Percentiles rank a stretch among this genome's conserved stretches.
Conservation (phyloP, 2,888 invertebrate genomes). For the Proisotoma minuta region DNA sequence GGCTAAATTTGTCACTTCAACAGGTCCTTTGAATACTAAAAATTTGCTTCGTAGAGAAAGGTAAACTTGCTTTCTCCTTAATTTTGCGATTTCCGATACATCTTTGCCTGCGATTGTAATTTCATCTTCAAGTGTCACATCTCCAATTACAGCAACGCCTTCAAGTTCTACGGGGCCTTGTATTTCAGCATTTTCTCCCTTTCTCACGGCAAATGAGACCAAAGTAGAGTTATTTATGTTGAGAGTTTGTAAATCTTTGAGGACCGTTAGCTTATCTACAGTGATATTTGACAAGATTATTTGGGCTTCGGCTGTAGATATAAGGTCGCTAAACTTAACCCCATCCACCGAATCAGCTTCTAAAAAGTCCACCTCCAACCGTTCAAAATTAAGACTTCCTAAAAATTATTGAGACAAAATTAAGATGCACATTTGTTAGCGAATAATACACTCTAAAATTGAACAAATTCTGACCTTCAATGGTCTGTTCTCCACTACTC, state of each 20-base stretch:
- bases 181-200: slow-evolving; percentile 18
- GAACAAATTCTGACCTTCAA: slow-evolving; percentile 24
- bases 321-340: slow-evolving; percentile 18
- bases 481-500: slow-evolving; percentile 28
- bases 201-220: slow-evolving; percentile 15
- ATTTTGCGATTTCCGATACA: slow-evolving; percentile 21
- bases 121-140: slow-evolving; percentile 15
- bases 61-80: slow-evolving; percentile 30
- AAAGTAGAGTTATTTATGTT: slow-evolving; percentile 18
- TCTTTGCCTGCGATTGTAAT: slow-evolving; percentile 23
- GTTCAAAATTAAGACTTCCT: slow-evolving; percentile 16
- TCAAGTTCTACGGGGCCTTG: slow-evolving; percentile 27
- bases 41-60: slow-evolving; percentile 5
- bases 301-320: slow-evolving; percentile 15
- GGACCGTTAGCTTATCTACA: slow-evolving; percentile 9
- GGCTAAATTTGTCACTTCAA: slow-evolving; percentile 2
- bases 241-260: slow-evolving; percentile 3
- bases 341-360: slow-evolving; percentile 23
- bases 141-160: slow-evolving; percentile 19
- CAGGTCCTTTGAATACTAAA: slow-evolving; percentile 6
- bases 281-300: slow-evolving; percentile 14
- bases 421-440: not conserved
- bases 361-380: slow-evolving; percentile 17
- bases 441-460: not conserved
- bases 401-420: not conserved